Percentiles rank a stretch among this genome's conserved stretches.
Evolutionary conservation across 2,113 vertebrate species (phyloP).

Genomic region (Spea multiplicata): DNA sequence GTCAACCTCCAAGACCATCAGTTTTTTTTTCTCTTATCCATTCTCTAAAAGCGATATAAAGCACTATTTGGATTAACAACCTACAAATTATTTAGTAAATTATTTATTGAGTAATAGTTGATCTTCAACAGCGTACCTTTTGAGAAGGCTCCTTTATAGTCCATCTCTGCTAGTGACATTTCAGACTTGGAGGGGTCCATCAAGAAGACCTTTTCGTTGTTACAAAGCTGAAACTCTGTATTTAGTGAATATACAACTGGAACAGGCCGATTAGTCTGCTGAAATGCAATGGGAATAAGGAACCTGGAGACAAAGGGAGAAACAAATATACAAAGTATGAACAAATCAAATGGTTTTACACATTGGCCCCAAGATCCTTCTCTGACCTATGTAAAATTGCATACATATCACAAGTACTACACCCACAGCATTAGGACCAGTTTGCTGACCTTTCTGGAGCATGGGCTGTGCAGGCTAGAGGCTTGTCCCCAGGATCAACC

Average conservation of each 20-base stretch:
- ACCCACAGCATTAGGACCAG: neutral
- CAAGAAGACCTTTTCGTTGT: constrained; percentile 94
- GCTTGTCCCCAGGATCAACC: constrained; percentile 88
- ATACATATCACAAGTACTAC: neutral
- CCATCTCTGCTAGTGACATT: constrained; percentile 93
- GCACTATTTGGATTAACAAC: no score
- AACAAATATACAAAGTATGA: constrained; percentile 6
- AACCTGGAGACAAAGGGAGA: constrained; percentile 66
- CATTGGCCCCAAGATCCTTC: no score
- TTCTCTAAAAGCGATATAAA: no score
- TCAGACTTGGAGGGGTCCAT: constrained; percentile 84
- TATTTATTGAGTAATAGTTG: no score
- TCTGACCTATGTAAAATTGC: no score
- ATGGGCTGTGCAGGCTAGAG: constrained; percentile 90
- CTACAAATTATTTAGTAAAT: no score
- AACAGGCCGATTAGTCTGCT: constrained; percentile 95
- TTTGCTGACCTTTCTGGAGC: constrained; percentile 84
- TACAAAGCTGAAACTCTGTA: constrained; percentile 96
- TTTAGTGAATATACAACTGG: constrained; percentile 95
- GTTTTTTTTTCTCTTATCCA: no score
- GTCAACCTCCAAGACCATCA: no score
- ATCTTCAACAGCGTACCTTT: constrained; percentile 72
- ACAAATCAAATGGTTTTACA: neutral
- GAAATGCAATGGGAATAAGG: constrained; percentile 93
- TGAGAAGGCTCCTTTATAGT: constrained; percentile 97